Conservation (phyloP, 2,888 invertebrate genomes). For the Eupithecia centaureata region DNA sequence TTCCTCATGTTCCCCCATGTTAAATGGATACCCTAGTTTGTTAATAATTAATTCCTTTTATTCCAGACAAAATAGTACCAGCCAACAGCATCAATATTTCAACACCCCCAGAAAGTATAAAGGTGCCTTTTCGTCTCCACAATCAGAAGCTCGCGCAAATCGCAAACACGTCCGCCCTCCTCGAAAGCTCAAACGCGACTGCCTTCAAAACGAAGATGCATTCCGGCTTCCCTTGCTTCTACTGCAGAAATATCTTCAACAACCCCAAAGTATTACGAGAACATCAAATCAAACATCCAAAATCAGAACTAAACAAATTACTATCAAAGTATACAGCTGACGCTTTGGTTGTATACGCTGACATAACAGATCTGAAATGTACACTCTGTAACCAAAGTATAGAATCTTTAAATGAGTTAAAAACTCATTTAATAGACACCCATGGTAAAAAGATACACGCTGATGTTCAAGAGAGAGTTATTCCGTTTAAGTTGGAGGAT, state of each 20-base stretch:
- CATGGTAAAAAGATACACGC: conserved; percentile 50
- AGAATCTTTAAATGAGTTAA: conserved; percentile 45
- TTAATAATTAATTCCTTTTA: background rate
- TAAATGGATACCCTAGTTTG: too few relatives aligned
- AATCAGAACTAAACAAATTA: conserved; percentile 39
- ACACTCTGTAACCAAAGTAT: conserved; percentile 46
- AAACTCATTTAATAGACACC: conserved; percentile 44
- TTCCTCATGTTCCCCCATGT: too few relatives aligned
- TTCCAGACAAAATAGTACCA: conserved; percentile 48
- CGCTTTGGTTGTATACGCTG: conserved; percentile 52
- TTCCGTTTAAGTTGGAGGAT: conserved; percentile 52
- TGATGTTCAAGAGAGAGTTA: conserved; percentile 48
- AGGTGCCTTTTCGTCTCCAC: conserved; percentile 12
- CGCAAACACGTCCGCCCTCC: conserved; percentile 48
- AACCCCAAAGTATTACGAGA: conserved; percentile 43
- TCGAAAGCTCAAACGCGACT: conserved; percentile 52
- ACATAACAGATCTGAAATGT: conserved; percentile 53
- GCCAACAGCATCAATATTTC: conserved; percentile 41
- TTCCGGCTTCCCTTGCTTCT: conserved; percentile 54
- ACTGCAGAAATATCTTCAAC: conserved; percentile 48
- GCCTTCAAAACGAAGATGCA: conserved; percentile 54
- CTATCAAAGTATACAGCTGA: conserved; percentile 48
- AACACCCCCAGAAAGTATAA: background rate
- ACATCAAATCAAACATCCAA: conserved; percentile 40
- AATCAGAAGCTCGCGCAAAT: conserved; percentile 49